Base-by-base conservation (phyloP, 2,797 vertebrate genomes). In the Enteromius anoplus region DNA sequence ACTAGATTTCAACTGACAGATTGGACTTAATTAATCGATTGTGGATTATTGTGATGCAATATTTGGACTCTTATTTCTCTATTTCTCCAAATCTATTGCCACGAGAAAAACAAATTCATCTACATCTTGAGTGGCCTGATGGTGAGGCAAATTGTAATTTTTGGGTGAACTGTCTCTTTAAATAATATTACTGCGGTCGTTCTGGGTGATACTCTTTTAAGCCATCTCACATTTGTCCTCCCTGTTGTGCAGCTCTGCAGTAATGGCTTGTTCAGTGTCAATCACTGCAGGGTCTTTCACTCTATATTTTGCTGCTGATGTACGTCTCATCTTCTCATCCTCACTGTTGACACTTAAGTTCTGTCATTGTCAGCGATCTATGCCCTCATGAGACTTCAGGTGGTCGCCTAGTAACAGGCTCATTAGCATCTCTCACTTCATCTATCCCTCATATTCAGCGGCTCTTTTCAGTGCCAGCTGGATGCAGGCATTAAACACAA, bases 341-440 rank as follows among this genome's bases (percentile, higher is more conserved):
- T 60, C 23, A 71, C 53, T 60, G 37, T 60, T 58, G 40, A 62
- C 37, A 32, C 68, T 71, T 45, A 19, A 71, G 78, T n/a, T 40
- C 47, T 15, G 17, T 80, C 11, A 45, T 12, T 70, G 17, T 80
- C 68, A 32, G 68, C 15, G 78, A 60, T 71, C 40, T 71, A 6
- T 32, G 53, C 23, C 68, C 53, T 71, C 68, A 62, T 29, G 68
- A 6, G 68, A 71, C 51, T 71, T 80, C 23, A 62, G 37, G 51
- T 60, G 51, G 78, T 62, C 26, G 17, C 70, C 32, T 81, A 75
- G 58, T 40, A 73, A 65, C 80, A 81, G 58, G 2, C 58, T 81
- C 42, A 19, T 75, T 65, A 81, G 7, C 80, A 73, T 81, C 45
- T 65, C 70, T 81, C 60, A 73, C 58, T 10, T 75, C 40, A 26